phyloP scores from a whole-genome alignment of 1,140 invertebrate genomes.

The Leptopilina boulardi region DNA sequence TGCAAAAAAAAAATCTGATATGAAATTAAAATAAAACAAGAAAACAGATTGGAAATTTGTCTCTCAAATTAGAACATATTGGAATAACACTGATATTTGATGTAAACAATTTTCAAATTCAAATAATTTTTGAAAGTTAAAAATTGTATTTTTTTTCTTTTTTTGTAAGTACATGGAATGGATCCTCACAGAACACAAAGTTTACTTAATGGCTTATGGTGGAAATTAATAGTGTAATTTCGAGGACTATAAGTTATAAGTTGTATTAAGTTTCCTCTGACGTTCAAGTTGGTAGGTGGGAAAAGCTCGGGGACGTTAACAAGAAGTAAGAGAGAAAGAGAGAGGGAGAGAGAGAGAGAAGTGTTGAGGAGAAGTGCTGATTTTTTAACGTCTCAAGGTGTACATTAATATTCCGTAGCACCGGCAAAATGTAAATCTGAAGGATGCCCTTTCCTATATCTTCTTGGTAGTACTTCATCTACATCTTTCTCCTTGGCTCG shows the following conservation, averaged over 20 bases:
- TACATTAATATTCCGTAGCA: conserved; percentile 60
- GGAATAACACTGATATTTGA: too few species aligned
- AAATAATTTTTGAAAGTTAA: too few species aligned
- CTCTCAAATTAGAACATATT: too few species aligned
- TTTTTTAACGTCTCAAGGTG: conserved; percentile 59
- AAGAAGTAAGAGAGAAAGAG: conserved; percentile 39
- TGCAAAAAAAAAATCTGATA: too few species aligned
- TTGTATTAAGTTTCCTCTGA: background rate
- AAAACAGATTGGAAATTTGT: too few species aligned
- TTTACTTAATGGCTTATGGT: conserved; percentile 27
- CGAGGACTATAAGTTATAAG: conserved; percentile 9
- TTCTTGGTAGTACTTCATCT: conserved; percentile 46
- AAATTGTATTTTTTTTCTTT: too few species aligned
- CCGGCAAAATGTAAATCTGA: conserved; percentile 61
- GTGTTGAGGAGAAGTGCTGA: conserved; percentile 43
- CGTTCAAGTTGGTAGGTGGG: conserved; percentile 18
- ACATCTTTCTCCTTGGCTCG: conserved; percentile 46
- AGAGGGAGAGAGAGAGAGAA: too few species aligned
- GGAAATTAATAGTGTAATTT: conserved; percentile 28
- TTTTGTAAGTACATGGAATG: too few species aligned
- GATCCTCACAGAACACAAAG: background rate
- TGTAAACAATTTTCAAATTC: too few species aligned
- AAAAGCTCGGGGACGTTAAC: background rate
- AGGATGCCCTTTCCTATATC: conserved; percentile 46
- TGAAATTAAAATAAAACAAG: too few species aligned